Base-by-base conservation (phyloP, 1,140 invertebrate genomes). In the Oedothorax gibbosus region DNA sequence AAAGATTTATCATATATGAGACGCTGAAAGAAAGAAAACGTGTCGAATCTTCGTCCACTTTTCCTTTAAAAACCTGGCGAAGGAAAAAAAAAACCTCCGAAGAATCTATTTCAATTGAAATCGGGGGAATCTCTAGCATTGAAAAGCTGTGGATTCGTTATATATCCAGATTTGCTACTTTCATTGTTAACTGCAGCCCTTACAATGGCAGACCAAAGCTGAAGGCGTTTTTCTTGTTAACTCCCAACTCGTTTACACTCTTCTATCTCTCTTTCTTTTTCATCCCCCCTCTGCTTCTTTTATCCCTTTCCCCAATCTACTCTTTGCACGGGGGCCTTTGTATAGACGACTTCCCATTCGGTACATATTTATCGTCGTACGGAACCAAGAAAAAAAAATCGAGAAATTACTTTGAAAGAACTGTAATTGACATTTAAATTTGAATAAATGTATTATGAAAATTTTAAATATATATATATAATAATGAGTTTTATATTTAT, bases 171-270 rank as follows among this genome's bases (percentile, higher is more conserved):
- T 84, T 84, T 84, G 81, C 79, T 73, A 65, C 79, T 64, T 72
- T 69, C 68, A 72, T 82, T 82, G 79, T 82, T 82, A 82, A 82
- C 53, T 72, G 68, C 66, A 72, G 79, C 79, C 68, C 65, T 72
- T 57, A 72, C 68, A 82, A 82, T 82, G 56, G 69, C 35, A 21
- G 68, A 73, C 79, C 56, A 68, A 56, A 68, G 71, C 81, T 76
- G 15, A 80, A 77, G 78, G 78, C 85, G 77, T 86, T 83, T 75
- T 76, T 83, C 72, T 76, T 83, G 83, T 85, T 85, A 85, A 85
- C 83, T 85, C 75, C 15, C 83, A 78, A 85, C 83, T 85, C 83
- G 83, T 85, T 85, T 85, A 85, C 73, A 77, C 83, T 85, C 83
- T 85, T 85, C 75, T 68, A 56, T 86, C 71, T 77, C 69, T 86